Evolutionary conservation across 2,797 vertebrate genomes (phyloP).

Genomic region (Discoglossus pictus): DNA sequence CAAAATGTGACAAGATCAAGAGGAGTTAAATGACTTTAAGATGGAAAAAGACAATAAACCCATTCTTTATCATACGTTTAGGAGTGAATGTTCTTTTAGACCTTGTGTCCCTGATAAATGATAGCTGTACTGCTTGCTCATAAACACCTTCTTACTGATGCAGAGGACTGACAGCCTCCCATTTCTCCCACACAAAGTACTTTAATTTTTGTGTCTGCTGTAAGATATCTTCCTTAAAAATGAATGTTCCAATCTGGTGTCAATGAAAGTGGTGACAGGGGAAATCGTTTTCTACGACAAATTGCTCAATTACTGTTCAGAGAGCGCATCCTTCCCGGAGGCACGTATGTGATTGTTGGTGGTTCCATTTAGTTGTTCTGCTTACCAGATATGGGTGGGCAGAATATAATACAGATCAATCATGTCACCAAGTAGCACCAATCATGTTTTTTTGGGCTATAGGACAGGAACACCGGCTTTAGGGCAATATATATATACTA

Average conservation of each 20-base stretch:
- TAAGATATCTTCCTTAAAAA: slow-evolving; percentile 57
- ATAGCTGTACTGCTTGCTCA: background rate
- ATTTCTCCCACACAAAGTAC: slow-evolving; percentile 1
- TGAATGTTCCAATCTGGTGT: slow-evolving; percentile 60
- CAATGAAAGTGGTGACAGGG: slow-evolving; percentile 57
- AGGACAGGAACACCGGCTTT: no score
- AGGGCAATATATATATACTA: no score
- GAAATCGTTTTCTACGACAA: slow-evolving; percentile 66
- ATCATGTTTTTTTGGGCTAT: no score
- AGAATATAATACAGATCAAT: no score
- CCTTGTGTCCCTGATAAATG: slow-evolving; percentile 1
- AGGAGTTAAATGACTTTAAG: no score
- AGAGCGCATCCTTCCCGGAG: slow-evolving; percentile 45
- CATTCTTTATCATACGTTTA: background rate
- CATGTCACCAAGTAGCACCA: no score
- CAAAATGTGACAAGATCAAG: no score
- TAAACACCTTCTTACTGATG: slow-evolving; percentile 1
- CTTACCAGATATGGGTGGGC: background rate
- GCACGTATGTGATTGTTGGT: background rate
- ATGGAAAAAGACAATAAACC: background rate
- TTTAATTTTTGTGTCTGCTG: slow-evolving; percentile 15
- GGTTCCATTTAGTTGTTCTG: slow-evolving; percentile 2
- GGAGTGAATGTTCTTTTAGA: background rate
- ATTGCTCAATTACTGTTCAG: slow-evolving; percentile 65
- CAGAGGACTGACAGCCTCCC: background rate